Evolutionary conservation across 2,113 vertebrate species (phyloP).

Genomic region (Phaetusa simplex): DNA sequence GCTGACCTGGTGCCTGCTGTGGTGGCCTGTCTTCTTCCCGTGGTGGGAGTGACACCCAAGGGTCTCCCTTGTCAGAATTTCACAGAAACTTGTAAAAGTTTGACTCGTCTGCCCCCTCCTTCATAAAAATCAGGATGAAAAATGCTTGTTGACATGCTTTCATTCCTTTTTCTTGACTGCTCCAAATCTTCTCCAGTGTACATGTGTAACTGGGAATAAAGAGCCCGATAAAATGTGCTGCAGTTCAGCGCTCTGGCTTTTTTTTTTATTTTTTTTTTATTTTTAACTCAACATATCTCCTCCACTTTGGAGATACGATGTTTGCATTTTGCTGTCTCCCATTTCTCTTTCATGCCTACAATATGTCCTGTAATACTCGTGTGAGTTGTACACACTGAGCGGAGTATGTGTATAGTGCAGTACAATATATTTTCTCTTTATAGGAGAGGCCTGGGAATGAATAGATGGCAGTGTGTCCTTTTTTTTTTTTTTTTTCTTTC

Average conservation of each 20-base stretch:
- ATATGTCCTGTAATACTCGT: not conserved
- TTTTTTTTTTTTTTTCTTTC: not conserved
- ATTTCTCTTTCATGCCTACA: not conserved
- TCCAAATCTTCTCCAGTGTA: not conserved
- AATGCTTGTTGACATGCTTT: not conserved
- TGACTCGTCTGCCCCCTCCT: rapidly evolving
- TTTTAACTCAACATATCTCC: not conserved
- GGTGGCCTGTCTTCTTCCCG: not conserved
- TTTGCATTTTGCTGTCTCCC: not conserved
- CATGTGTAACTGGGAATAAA: not conserved
- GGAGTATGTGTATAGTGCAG: not conserved
- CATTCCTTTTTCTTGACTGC: not conserved
- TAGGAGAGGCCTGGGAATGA: not conserved
- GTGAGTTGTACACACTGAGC: not conserved
- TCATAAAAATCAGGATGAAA: not conserved
- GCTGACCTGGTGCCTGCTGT: not conserved
- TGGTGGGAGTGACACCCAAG: not conserved
- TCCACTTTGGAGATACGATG: not conserved
- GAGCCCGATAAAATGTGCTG: rapidly evolving
- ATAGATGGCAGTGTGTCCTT: not conserved
- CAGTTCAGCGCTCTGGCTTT: not conserved
- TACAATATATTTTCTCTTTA: not conserved
- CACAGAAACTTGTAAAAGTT: not conserved
- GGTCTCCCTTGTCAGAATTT: not conserved
- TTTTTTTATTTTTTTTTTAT: no score